Base-by-base conservation (phyloP, 2,113 vertebrate species). In the Lampris megalopsis region DNA sequence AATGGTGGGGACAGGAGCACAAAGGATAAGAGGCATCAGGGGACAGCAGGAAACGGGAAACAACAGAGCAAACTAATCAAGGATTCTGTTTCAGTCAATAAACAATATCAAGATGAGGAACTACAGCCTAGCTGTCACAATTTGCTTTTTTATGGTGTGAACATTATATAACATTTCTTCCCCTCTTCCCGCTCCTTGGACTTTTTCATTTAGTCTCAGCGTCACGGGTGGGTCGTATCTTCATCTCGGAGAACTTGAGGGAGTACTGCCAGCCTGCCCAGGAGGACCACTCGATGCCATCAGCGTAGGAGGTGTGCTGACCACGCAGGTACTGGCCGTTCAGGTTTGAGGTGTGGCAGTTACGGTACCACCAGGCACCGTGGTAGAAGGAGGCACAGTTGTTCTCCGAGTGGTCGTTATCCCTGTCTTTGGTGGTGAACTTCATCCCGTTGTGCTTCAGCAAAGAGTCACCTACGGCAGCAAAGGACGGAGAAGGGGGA, bases 211-310 rank as follows among this genome's bases (percentile, higher is more conserved):
- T 98, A 83, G 94, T 96, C 54, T 97, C 97, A 1, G 49, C 61
- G 73, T 97, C 97, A 0, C 95, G 94, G 65, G 94, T 86, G 0
- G 98, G 97, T 36, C 97, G 95, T 60, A 98, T 96, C 94, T 99
- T 99, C 96, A 99, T 98, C 93, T 99, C 98, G 0, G 97, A 95
- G 91, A 97, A 98, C 88, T 98, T 99, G 83, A 99, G 97, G 0
- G 98, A 99, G 68, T 99, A 99, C 90, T 98, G 97, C 98, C 97
- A 99, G 75, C 98, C 98, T 0, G 97, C 99, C 98, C 97, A 99
- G 71, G 97, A 97, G 58, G 98, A 98, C 98, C 98, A 99, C 93
- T 99, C 98, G 5, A 99, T 94, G 68, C 98, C 98, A 0, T 99
- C 97, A 0, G 98, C 98, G 0, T 99, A 99, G 83, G 98, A 99